Evolutionary conservation across 2,888 invertebrate genomes (phyloP), one percentile per base, ranked within the genome.

Genomic region (Hesperia comma): DNA sequence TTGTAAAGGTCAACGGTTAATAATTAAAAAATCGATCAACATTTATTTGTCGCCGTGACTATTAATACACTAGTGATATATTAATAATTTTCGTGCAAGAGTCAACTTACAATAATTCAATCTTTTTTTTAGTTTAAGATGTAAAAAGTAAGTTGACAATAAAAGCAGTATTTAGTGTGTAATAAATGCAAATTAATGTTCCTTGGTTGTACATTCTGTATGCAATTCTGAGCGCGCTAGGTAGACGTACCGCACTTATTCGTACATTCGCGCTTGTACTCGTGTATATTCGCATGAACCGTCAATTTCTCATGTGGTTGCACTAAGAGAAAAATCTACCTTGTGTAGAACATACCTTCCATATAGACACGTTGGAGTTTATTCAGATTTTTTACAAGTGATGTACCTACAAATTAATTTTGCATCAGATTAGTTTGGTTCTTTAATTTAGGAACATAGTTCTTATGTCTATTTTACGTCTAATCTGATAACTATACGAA

Each of bases 201-300:
- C 6, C 33, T 19, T 43, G 12, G 15, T 15, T 43, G 43, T 43
- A 43, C 12, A 12, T 37, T 46, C 46, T 46, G 17, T 46, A 46
- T 17, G 46, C 46, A 49, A 10, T 49, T 12, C 12, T 49, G 12
- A 49, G 49, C 19, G 6, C 10, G 49, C 19, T 49, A 17, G 49
- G 19, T 49, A 49, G 49, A 49, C 19, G 19, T 10, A 49, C 49
- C 19, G 12, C 49, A 49, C 49, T 49, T 49, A 10, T 49, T 46
- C 46, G 46, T 17, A 46, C 46, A 49, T 49, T 49, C 19, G 19
- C 49, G 19, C 19, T 49, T 19, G 49, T 49, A 49, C 10, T 19
- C 49, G 19, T 49, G 49, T 49, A 19, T 49, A 49, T 19, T 49
- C 49, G 49, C 49, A 49, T 49, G 19, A 49, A 49, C 17, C 49